Evolutionary conservation across 2,797 vertebrate genomes (phyloP).

Genomic region (Helicolenus hilgendorfi): DNA sequence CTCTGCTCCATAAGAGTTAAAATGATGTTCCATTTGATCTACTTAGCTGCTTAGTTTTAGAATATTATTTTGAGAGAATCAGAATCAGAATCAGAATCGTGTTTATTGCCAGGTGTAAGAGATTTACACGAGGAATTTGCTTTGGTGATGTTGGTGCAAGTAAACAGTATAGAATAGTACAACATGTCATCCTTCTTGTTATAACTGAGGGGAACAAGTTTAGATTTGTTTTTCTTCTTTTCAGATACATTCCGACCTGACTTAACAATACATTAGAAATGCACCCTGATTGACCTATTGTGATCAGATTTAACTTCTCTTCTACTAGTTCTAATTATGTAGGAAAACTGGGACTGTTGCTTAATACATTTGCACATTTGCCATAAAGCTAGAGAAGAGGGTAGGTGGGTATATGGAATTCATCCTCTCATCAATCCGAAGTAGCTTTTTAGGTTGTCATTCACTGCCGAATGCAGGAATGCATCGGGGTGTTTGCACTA

Average conservation of each 20-base stretch:
- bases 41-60: background rate
- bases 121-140: no score
- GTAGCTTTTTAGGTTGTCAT: background rate
- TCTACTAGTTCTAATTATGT: background rate
- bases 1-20: accelerated
- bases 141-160: no score
- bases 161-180: no score
- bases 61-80: background rate
- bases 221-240: background rate
- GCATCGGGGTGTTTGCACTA: background rate
- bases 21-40: background rate
- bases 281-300: background rate
- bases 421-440: background rate
- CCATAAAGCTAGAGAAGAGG: background rate
- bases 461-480: background rate
- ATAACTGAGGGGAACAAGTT: background rate
- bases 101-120: no score
- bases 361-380: background rate
- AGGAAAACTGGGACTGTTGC: background rate
- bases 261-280: background rate
- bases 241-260: background rate
- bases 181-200: background rate
- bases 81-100: no score
- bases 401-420: background rate
- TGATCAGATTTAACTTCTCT: background rate